These are phyloP conservation scores for Parnassius orleans DNA, from an alignment of 2,888 invertebrate species.

Conservation along the genomic window DNA sequence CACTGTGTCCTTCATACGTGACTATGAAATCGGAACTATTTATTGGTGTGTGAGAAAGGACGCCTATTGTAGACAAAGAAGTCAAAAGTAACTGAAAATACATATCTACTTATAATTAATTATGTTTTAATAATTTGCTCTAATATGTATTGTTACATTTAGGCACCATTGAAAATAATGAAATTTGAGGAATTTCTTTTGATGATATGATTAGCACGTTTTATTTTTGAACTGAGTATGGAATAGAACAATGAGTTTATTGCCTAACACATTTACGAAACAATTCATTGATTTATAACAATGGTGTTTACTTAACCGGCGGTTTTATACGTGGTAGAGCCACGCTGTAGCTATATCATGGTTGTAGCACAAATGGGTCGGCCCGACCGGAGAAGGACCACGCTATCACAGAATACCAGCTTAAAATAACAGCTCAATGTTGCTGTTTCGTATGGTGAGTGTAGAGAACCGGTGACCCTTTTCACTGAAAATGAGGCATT, in stretches of 20 bases:
- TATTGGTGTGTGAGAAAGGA: slow-evolving; percentile 29
- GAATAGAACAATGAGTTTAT: background rate
- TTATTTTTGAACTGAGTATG: background rate
- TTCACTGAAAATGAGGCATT: too few relatives aligned
- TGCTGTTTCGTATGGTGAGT: too few relatives aligned
- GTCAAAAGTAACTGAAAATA: background rate
- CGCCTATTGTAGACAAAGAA: background rate
- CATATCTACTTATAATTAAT: slow-evolving; percentile 1
- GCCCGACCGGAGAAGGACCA: too few relatives aligned
- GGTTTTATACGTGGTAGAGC: too few relatives aligned
- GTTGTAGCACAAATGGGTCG: too few relatives aligned
- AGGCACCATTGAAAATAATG: background rate
- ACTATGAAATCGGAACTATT: slow-evolving; percentile 47
- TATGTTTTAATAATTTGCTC: background rate
- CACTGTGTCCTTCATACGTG: slow-evolving; percentile 44
- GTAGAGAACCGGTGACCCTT: too few relatives aligned
- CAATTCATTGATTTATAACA: background rate
- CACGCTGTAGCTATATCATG: too few relatives aligned
- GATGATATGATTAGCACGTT: background rate
- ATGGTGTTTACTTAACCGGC: background rate
- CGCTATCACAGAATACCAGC: too few relatives aligned
- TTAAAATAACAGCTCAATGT: too few relatives aligned
- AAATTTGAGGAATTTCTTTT: background rate
- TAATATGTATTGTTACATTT: too few relatives aligned
- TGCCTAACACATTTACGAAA: background rate